These are phyloP conservation scores for Asbolus verrucosus DNA, from an alignment of 1,140 invertebrate species.

Conservation along the genomic window DNA sequence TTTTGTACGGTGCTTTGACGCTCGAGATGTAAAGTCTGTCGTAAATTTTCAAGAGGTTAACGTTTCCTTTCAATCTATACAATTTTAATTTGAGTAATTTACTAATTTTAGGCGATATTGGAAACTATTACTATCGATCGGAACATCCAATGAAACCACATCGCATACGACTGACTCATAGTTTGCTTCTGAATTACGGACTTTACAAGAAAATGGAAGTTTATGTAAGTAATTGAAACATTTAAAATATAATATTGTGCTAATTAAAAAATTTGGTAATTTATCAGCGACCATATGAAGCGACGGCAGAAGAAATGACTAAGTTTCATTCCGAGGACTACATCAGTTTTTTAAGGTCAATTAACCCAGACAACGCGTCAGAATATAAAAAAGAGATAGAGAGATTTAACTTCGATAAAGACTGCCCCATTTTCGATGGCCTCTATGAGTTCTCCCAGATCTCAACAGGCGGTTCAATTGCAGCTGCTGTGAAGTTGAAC, in stretches of 20 bases:
- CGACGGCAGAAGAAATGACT: slow-evolving; percentile 99
- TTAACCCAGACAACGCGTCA: slow-evolving; percentile 98
- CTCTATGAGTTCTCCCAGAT: slow-evolving; percentile 98
- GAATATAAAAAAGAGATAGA: slow-evolving; percentile 99
- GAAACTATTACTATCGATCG: slow-evolving; percentile 99
- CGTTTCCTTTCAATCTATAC: background rate
- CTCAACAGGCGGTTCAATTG: slow-evolving; percentile 96
- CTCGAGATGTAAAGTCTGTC: slow-evolving; percentile 45
- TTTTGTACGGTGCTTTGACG: slow-evolving; percentile 54
- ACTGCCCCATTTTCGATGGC: slow-evolving; percentile 98
- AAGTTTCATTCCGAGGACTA: slow-evolving; percentile 99
- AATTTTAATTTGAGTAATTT: slow-evolving; percentile 52
- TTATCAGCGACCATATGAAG: slow-evolving; percentile 94
- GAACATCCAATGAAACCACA: slow-evolving; percentile 99
- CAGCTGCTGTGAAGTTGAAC: slow-evolving; percentile 95
- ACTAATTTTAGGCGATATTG: slow-evolving; percentile 87
- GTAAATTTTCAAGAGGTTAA: slow-evolving; percentile 40
- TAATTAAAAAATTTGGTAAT: slow-evolving; percentile 39
- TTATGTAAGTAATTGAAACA: slow-evolving; percentile 95
- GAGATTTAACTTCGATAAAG: slow-evolving; percentile 98
- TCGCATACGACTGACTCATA: slow-evolving; percentile 99
- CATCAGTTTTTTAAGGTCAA: slow-evolving; percentile 96
- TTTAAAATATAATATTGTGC: too few species aligned
- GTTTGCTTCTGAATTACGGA: slow-evolving; percentile 98
- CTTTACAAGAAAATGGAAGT: slow-evolving; percentile 99